Percentiles rank a stretch among this genome's conserved stretches.
Evolutionary conservation across 2,797 vertebrate genomes (phyloP).

Genomic region (Rhinoraja longicauda): DNA sequence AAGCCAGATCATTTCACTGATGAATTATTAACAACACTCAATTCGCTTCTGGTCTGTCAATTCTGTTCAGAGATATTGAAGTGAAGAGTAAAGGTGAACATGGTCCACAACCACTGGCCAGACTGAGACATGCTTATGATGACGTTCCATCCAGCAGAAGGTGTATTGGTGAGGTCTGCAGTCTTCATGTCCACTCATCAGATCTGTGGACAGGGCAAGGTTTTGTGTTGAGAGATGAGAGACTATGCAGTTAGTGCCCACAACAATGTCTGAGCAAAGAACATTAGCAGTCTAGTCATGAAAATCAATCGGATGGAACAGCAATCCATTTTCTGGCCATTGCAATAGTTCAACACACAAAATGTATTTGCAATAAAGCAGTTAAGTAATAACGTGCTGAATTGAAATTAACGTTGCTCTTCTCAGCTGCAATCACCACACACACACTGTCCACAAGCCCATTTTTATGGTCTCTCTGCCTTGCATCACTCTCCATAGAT

Average conservation of each 20-base stretch:
- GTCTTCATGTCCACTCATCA: neutral
- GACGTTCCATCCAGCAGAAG: no score
- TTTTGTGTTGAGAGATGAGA: neutral
- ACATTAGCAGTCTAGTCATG: neutral
- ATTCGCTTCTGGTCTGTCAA: neutral
- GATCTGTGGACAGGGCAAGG: neutral
- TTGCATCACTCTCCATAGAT: neutral
- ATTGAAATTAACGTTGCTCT: neutral
- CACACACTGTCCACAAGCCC: neutral
- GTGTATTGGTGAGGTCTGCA: neutral
- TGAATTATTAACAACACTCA: conserved; percentile 20
- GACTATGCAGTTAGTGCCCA: neutral
- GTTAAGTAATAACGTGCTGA: neutral
- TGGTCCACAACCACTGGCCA: no score
- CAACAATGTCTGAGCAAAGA: no score
- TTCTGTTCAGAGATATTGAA: neutral
- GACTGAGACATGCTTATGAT: neutral
- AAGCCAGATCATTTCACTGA: neutral
- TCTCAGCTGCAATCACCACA: neutral
- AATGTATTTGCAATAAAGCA: neutral
- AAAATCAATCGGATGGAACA: neutral
- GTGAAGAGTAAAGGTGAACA: neutral
- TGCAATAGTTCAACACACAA: neutral
- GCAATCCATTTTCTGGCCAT: neutral
- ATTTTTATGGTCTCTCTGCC: neutral